Evolutionary conservation across 2,113 vertebrate species (phyloP), one percentile per base, ranked within the genome.

Genomic region (Heterocephalus glaber): DNA sequence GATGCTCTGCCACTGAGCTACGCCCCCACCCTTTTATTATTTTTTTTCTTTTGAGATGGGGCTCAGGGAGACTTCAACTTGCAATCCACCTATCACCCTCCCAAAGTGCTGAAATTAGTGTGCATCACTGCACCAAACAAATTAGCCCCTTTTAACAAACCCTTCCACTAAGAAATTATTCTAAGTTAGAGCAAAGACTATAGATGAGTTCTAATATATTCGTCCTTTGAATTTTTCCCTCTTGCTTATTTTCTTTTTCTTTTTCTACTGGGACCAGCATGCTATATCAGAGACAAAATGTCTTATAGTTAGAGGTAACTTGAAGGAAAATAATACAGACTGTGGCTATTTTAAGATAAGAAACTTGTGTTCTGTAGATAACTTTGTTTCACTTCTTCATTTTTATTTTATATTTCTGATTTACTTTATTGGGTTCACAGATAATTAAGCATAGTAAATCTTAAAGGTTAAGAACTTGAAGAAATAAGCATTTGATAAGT

Each of bases 361-460:
- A 88, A 81, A 44, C 10, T 7, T 95, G 22, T 35, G 3, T 86
- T 89, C 66, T 92, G 52, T 72, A 82, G 70, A 91, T 93, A 61
- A 8, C 54, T 92, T 87, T 92, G 35, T 86, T 93, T 92, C 8
- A 49, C 41, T 92, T 66, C 12, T 70, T 5, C 10, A 54, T 63
- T 92, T 86, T 80, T 82, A 60, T 19, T 65, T 65, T 66, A 1
- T 90, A 49, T 89, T 92, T 93, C 35, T 96, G n/a, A 70, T 95
- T 95, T 92, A 52, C 12, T 68, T 94, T 96, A 41, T 86, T n/a
- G 20, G 89, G 7, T 86, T 44, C 22, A 90, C 79, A 12, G 38
- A 87, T 87, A 94, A 85, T 70, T 95, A 90, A 87, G 44, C 26
- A 44, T 89, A 95, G 5, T 92, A 88, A 92, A 87, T 58, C 47